Base-by-base conservation (phyloP, 2,113 vertebrate species). In the Cryptotis parvus region DNA sequence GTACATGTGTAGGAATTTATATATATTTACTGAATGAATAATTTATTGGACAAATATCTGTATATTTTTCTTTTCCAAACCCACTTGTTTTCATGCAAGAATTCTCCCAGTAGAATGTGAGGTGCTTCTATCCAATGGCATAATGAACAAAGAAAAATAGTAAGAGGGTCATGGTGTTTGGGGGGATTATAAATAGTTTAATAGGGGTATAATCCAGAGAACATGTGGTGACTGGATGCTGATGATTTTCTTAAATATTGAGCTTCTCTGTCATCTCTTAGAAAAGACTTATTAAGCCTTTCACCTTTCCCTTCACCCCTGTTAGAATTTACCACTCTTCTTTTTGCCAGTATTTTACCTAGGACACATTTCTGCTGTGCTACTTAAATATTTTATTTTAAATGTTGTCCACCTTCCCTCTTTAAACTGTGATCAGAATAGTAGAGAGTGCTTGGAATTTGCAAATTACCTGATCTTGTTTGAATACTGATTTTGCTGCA, bases 21-120 rank as follows among this genome's bases (percentile, higher is more conserved):
- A 86, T 58, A 82, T 89, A 81, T 77, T 91, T 95, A 29, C 24
- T 63, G 35, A 76, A 79, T 85, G 78, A 94, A 69, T 73, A 76
- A 82, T 83, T 91, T 43, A 31, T 14, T 80, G n/a, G 6, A 29
- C 0, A 87, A 55, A 66, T 82, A 37, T 84, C 37, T 89, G 41
- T 43, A 72, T 9, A 73, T 81, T 74, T 77, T 89, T 20, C 37
- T 2, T 93, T 9, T 55, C 2, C 68, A 84, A 24, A 6, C 74
- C 29, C 22, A 18, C 35, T 79, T 49, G 26, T 63, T 91, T 95
- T 76, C 68, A 83, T 73, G 72, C 33, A 79, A 58, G 4, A 82
- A 86, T 88, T 94, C 33, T 33, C 39, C 9, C 61, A 16, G 39
- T 3, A 86, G 49, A 77, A 26, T 15, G 33, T n/a, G 29, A 65